A percentile compares a stretch with the other conserved stretches of the same genome.
Conservation (phyloP, 2,113 vertebrate species). For the Hippocampus abdominalis region DNA sequence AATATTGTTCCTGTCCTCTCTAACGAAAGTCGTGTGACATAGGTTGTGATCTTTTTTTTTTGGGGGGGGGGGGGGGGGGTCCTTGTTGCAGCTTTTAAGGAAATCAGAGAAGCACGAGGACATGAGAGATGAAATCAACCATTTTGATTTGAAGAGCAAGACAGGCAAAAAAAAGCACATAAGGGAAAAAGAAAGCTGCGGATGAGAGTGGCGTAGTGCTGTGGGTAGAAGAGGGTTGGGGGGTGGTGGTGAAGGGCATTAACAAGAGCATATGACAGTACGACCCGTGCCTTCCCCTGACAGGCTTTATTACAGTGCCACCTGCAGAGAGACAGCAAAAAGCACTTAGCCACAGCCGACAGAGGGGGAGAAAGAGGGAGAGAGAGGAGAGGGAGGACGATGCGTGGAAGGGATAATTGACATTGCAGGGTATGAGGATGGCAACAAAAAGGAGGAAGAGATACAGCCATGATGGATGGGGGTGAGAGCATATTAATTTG, state of each 20-base stretch:
- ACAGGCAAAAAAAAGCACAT: conserved; percentile 38
- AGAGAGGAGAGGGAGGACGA: conserved; percentile 5
- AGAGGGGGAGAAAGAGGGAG: conserved; percentile 10
- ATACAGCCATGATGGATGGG: neutral
- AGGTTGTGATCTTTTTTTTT: conserved; percentile 18
- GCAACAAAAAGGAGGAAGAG: neutral
- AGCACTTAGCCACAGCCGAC: conserved; percentile 67
- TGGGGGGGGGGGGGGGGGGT: conserved; percentile 29
- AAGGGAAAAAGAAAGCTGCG: conserved; percentile 38
- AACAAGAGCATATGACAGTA: conserved; percentile 66
- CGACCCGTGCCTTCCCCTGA: conserved; percentile 61
- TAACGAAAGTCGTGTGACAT: neutral
- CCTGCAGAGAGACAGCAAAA: conserved; percentile 68
- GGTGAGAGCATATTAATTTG: neutral
- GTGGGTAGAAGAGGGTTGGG: neutral
- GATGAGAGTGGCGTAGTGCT: conserved; percentile 18
- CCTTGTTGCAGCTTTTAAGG: conserved; percentile 48
- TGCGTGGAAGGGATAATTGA: conserved; percentile 25
- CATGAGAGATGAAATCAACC: conserved; percentile 43
- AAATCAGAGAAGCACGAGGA: conserved; percentile 3
- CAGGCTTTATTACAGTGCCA: conserved; percentile 70
- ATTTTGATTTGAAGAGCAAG: conserved; percentile 42
- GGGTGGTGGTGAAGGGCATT: conserved; percentile 29
- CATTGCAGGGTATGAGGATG: conserved; percentile 22
- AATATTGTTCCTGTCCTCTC: neutral